Evolutionary conservation across 2,888 invertebrate species (phyloP), one percentile per base, ranked within the genome.

Genomic region (Ethmia dodecea): DNA sequence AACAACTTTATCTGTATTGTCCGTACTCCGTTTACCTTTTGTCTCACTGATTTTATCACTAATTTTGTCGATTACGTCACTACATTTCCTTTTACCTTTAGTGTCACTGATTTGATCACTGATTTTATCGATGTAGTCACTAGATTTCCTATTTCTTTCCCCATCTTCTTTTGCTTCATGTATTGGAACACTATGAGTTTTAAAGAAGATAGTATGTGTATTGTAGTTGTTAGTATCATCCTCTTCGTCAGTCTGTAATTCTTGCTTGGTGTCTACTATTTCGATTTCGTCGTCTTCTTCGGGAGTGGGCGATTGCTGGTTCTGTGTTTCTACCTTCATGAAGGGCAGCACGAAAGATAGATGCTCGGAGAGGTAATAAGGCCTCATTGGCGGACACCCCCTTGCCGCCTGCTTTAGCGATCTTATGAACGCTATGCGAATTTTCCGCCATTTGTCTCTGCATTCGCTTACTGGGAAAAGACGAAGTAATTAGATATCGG

Each of bases 391-490:
- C 0, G 52, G 47, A 9, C 45, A 47, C 9, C 45, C 40, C n/a
- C 49, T 47, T 5, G 44, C 45, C 14, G 47, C 40, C 12, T 50
- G 52, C 37, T 55, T 59, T 1, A 55, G 25, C 1, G 52, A 57
- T 14, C 60, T 46, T 49, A 53, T 54, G 37, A 45, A 60, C 0
- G 57, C 57, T 14, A 55, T 57, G 8, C 59, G 34, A 33, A 60
- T 55, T 33, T 55, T 57, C 2, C 60, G 43, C 59, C 60, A 60
- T 46, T 50, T 54, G 16, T 57, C 57, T 32, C 55, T 48, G 32
- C 59, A 60, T 15, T 55, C 54, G 6, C 48, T 45, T 16, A 55
- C 59, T 59, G 54, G 13, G 12, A 26, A 35, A 22, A 22, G 4
- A 22, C 2, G n/a, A 4, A 9, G 22, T n/a, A 1, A n/a, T n/a